Evolutionary conservation across 2,888 invertebrate genomes (phyloP).

Genomic region (Drepana falcataria): DNA sequence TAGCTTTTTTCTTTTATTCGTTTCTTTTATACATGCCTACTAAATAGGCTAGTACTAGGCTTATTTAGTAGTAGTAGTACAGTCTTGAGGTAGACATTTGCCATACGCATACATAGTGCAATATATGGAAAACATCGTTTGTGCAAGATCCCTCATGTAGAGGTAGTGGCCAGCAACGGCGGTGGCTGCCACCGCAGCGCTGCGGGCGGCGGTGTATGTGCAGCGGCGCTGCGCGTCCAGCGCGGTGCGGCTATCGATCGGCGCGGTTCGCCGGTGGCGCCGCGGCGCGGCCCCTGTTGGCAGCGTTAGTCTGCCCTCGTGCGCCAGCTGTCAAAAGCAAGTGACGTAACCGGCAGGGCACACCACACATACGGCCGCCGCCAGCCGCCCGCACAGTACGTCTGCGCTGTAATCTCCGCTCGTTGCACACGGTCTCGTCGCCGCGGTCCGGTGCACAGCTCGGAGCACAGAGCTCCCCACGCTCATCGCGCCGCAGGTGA

Average conservation of each 20-base stretch:
- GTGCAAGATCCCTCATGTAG: background rate
- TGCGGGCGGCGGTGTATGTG: background rate
- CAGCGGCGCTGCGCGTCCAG: background rate
- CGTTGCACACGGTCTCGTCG: slow-evolving; percentile 25
- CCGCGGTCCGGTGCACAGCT: slow-evolving; percentile 39
- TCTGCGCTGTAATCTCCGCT: slow-evolving; percentile 38
- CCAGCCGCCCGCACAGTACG: slow-evolving; percentile 59
- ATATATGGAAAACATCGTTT: too few species aligned
- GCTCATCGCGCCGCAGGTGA: slow-evolving; percentile 52
- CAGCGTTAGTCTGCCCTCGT: slow-evolving; percentile 22
- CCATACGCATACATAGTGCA: too few species aligned
- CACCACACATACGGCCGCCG: slow-evolving; percentile 58
- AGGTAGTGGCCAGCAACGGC: background rate
- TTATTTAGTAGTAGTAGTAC: too few species aligned
- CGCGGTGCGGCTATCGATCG: slow-evolving; percentile 31
- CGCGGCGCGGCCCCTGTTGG: slow-evolving; percentile 30
- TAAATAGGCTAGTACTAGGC: background rate
- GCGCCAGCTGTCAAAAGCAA: slow-evolving; percentile 55
- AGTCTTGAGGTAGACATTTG: too few species aligned
- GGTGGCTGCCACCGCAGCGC: background rate
- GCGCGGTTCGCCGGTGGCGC: slow-evolving; percentile 40
- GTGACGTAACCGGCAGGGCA: slow-evolving; percentile 64
- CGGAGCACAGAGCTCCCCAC: slow-evolving; percentile 34
- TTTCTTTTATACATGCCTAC: slow-evolving; percentile 4
- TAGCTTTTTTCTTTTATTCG: slow-evolving; percentile 10